Evolutionary conservation across 1,140 invertebrate genomes (phyloP), one percentile per base, ranked within the genome.

Genomic region (Marisa cornuarietis): DNA sequence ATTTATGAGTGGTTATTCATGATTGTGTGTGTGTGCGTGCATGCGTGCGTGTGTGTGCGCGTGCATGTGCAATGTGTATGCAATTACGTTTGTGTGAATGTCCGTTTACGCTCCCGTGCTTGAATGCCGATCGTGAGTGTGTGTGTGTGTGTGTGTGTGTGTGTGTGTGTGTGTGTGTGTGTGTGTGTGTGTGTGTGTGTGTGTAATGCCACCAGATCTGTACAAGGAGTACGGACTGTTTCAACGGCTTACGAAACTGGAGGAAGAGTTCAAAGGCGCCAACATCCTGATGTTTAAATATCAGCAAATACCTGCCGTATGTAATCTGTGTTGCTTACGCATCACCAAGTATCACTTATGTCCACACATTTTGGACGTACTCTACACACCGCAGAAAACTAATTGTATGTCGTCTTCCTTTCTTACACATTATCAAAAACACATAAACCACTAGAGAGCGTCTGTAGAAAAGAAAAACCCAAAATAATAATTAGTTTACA

Each of bases 211-310:
- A n/a, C n/a, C 71, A 89, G 88, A 83, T 79, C 63, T 85, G 66
- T 88, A 87, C 81, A 80, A 83, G 42, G 85, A 88, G 14, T 86
- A 76, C 77, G 86, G 86, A 13, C 75, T 90, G 65, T 88, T 84
- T 79, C 77, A 88, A 73, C 75, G 88, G 65, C 83, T 90, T n/a
- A 89, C 83, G 0, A 84, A 84, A 73, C 76, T 90, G 14, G 87
- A 90, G 61, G 83, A 86, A 51, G 88, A 87, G 42, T 89, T 85
- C 69, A 85, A 85, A 8, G 88, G 88, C 42, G 80, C 88, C 16
- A 85, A 85, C 63, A 83, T 90, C 68, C 79, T 90, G 6, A 74
- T 89, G n/a, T 85, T 85, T 75, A 89, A 89, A 65, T 79, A 84
- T 65, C 84, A 85, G 42, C 85, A 86, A 73, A 82, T 89, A 82